A percentile compares a stretch with the other conserved stretches of the same genome.
Evolutionary conservation across 2,113 vertebrate genomes (phyloP).

Genomic region (Myiozetetes cayanensis): DNA sequence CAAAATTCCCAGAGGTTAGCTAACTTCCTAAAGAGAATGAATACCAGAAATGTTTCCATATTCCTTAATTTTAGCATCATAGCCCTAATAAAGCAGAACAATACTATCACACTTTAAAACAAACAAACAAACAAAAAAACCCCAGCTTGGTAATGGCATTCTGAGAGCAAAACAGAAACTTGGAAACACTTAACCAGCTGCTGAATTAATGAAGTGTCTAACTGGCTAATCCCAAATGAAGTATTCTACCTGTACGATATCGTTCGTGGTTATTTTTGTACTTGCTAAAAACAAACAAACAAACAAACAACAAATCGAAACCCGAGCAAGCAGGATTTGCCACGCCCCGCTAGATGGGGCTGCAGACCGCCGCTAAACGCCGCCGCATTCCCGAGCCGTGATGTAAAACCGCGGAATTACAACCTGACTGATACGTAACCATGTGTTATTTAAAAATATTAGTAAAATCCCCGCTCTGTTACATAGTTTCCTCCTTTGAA

Average conservation of each 20-base stretch:
- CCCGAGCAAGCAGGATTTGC: neutral
- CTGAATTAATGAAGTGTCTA: neutral
- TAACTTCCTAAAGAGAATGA: neutral
- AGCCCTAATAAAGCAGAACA: neutral
- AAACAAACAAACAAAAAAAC: neutral
- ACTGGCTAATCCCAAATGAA: neutral
- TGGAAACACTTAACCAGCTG: neutral
- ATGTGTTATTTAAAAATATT: neutral
- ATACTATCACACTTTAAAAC: neutral
- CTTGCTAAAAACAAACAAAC: neutral
- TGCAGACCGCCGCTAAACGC: neutral
- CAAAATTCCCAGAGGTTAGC: neutral
- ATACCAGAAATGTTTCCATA: neutral
- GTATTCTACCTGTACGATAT: fast-evolving
- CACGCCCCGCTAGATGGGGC: slow-evolving; percentile 62
- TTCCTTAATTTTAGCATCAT: neutral
- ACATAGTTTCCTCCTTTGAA: neutral
- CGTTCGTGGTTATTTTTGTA: neutral
- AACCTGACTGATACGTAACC: neutral
- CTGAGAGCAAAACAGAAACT: neutral
- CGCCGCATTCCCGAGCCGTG: neutral
- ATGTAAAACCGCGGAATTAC: neutral
- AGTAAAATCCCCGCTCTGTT: neutral
- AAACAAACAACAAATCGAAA: no score
- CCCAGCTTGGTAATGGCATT: neutral